Evolutionary conservation across 2,113 vertebrate genomes (phyloP).

Genomic region (Tauraco erythrolophus): DNA sequence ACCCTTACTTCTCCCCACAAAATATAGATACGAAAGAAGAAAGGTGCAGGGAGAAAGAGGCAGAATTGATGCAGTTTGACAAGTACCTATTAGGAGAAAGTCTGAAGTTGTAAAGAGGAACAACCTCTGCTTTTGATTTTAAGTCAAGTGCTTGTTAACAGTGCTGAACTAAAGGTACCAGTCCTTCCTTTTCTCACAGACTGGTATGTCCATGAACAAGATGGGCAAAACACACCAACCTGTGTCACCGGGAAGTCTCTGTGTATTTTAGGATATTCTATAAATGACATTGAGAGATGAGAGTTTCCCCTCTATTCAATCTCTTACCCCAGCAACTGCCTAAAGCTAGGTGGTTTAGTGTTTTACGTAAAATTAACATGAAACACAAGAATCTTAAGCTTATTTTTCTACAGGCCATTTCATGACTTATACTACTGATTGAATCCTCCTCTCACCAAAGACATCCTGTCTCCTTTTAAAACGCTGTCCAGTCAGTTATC

Average conservation of each 20-base stretch:
- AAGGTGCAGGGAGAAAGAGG: background rate
- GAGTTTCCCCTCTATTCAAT: background rate
- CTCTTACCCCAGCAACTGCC: background rate
- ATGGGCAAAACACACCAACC: background rate
- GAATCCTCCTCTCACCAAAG: background rate
- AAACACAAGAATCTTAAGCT: background rate
- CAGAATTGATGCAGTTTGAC: background rate
- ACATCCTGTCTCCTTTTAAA: background rate
- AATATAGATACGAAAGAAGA: fast-evolving
- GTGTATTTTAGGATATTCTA: background rate
- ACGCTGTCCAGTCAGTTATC: background rate
- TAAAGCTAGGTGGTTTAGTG: background rate
- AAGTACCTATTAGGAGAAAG: background rate
- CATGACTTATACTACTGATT: background rate
- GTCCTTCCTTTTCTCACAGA: background rate
- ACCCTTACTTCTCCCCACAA: background rate
- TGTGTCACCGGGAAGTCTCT: background rate
- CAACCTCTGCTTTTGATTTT: background rate
- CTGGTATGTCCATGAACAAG: background rate
- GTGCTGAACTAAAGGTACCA: background rate
- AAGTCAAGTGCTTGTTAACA: background rate
- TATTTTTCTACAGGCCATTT: background rate
- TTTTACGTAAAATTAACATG: background rate
- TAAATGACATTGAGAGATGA: background rate
- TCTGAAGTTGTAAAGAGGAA: background rate